Percentiles rank a stretch among this genome's conserved stretches.
phyloP scores from a whole-genome alignment of 2,888 invertebrate species.

The Drosophila tripunctata region DNA sequence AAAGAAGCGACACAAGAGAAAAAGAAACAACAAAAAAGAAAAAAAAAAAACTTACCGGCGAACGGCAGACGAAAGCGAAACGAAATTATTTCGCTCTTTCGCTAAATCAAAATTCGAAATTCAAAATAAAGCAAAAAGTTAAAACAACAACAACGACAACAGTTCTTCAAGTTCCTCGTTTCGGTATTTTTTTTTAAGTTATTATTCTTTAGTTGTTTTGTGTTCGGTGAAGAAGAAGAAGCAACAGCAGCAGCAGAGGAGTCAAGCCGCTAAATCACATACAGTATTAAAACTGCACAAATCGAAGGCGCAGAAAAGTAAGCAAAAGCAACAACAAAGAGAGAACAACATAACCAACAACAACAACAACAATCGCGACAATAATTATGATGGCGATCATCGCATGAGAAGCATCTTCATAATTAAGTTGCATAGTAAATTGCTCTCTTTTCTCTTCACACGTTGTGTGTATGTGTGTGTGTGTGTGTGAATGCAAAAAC shows the following conservation, averaged over 20 bases:
- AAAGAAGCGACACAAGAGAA: constrained; percentile 5
- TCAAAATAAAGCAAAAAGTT: constrained; percentile 29
- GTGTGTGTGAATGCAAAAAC: constrained; percentile 24
- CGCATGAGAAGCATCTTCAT: constrained; percentile 9
- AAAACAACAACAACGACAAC: constrained; percentile 20
- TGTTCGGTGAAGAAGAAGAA: constrained; percentile 36
- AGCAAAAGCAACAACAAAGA: constrained; percentile 45
- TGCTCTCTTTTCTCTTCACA: neutral
- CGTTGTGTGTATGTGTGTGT: constrained; percentile 17
- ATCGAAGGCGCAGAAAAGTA: constrained; percentile 72
- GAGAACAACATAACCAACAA: neutral
- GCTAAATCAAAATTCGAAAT: constrained; percentile 76
- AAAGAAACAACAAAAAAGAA: constrained; percentile 34
- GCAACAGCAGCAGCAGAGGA: constrained; percentile 18
- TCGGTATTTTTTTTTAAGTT: constrained; percentile 59
- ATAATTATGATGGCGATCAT: constrained; percentile 19
- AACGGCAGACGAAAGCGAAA: constrained; percentile 49
- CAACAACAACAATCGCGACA: neutral
- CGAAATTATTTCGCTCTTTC: constrained; percentile 47
- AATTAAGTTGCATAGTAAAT: neutral
- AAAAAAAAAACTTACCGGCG: constrained; percentile 51
- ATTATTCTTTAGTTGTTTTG: constrained; percentile 62
- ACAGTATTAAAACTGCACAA: constrained; percentile 47
- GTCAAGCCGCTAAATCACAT: constrained; percentile 17
- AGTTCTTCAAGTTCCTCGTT: constrained; percentile 50